Base-by-base conservation (phyloP, 2,888 invertebrate genomes). In the Stratiomys singularior region DNA sequence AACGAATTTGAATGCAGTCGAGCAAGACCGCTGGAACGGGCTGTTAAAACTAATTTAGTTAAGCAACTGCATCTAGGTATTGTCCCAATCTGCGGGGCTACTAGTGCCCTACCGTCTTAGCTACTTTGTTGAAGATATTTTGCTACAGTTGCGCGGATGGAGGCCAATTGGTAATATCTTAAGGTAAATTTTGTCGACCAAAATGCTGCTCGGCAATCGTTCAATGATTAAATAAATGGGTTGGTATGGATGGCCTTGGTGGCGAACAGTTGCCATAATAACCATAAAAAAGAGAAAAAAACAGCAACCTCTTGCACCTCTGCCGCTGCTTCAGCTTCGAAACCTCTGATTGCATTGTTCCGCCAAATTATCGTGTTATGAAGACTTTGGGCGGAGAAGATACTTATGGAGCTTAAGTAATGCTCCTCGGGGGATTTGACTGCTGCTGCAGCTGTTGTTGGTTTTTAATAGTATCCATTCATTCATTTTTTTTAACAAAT, bases 381-480 rank as follows among this genome's bases (percentile, higher is more conserved):
- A 74, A 74, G 58, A 74, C 58, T 21, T 30, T 74, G 74, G 74
- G 74, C 74, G 74, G 74, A 74, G 74, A 74, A 25, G 69, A 56
- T 72, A 74, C 37, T 74, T 74, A 37, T 28, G 23, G 23, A 15
- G 44, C 69, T 47, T 69, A 47, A n/a, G 27, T 37, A 66, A n/a
- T 69, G 74, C 58, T 58, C 58, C 37, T 47, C 58, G 11, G 28
- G 74, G 21, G 37, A 60, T 60, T 30, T 46, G 4, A 37, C 58
- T 74, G 28, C 74, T 74, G 28, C 74, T 47, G 74, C 74, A 74
- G 74, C 74, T 74, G 74, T 60, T 74, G 74, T 60, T 74, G 60
- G 74, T 60, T 74, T 74, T 72, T 25, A 18, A 18, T 18, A 72
- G 25, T 27, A 28, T 7, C 56, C 11, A 56, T 72, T 27, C 56